Conservation (phyloP, 2,797 vertebrate genomes). For the Prionace glauca region DNA sequence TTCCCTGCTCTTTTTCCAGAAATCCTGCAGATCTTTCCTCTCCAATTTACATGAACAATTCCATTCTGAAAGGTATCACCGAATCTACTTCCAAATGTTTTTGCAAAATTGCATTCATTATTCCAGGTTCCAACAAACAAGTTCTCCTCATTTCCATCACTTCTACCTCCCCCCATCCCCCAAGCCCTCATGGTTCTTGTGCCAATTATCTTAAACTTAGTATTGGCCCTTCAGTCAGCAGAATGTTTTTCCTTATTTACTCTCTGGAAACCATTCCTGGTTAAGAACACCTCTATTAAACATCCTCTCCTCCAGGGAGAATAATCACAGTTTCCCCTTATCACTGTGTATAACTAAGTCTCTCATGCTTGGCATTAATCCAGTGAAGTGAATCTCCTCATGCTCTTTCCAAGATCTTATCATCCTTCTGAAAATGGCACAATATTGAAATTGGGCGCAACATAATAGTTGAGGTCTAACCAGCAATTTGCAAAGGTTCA, state of each 20-base stretch:
- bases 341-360: neutral
- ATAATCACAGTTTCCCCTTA: neutral
- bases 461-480: neutral
- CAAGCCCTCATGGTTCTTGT: neutral
- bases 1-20: neutral
- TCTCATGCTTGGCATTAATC: neutral
- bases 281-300: neutral
- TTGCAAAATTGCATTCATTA: too few relatives aligned
- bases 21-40: neutral
- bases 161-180: neutral
- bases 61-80: neutral
- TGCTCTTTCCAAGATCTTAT: neutral
- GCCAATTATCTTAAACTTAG: neutral
- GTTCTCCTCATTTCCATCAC: neutral
- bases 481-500: neutral
- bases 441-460: neutral
- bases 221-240: neutral
- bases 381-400: neutral
- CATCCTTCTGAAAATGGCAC: neutral
- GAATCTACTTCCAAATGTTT: neutral
- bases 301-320: neutral
- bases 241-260: neutral
- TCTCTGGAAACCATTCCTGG: neutral
- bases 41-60: neutral
- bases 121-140: neutral